phyloP scores from a whole-genome alignment of 2,888 invertebrate genomes.

The Nomada flava region DNA sequence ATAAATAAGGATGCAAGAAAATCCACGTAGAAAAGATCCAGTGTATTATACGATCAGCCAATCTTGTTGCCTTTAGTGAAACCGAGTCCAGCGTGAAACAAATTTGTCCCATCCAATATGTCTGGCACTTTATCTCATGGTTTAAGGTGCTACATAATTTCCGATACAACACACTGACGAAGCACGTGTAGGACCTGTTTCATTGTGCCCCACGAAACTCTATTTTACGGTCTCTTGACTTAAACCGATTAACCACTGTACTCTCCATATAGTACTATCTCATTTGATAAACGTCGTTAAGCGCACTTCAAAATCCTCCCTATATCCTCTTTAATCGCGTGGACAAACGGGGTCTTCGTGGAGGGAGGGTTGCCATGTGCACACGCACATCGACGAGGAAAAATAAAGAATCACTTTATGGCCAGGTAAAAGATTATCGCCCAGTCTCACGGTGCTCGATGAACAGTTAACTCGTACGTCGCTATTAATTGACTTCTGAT shows the following conservation, averaged over 20 bases:
- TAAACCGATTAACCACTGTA: constrained; percentile 68
- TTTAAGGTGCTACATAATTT: constrained; percentile 48
- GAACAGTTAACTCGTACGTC: constrained; percentile 30
- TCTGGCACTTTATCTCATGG: constrained; percentile 32
- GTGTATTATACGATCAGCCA: neutral
- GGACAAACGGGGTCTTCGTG: constrained; percentile 1
- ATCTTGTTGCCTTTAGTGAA: neutral
- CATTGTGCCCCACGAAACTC: constrained; percentile 41
- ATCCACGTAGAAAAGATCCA: neutral
- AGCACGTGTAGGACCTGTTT: constrained; percentile 24
- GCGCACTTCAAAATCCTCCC: constrained; percentile 50
- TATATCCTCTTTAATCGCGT: neutral
- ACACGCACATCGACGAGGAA: constrained; percentile 4
- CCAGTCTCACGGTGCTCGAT: constrained; percentile 23
- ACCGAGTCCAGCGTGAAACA: constrained; percentile 14
- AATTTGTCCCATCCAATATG: constrained; percentile 37
- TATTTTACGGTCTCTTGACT: constrained; percentile 63
- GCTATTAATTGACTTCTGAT: constrained; percentile 55
- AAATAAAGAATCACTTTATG: constrained; percentile 49
- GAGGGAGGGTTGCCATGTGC: neutral
- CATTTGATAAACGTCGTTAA: constrained; percentile 68
- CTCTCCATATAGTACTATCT: constrained; percentile 61
- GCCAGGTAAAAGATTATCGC: constrained; percentile 53
- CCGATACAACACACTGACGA: constrained; percentile 33
- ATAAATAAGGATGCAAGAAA: neutral